A percentile compares a stretch with the other conserved stretches of the same genome.
These are phyloP conservation scores for Tridacna gigas DNA, from an alignment of 2,888 invertebrate genomes.

Conservation along the genomic window DNA sequence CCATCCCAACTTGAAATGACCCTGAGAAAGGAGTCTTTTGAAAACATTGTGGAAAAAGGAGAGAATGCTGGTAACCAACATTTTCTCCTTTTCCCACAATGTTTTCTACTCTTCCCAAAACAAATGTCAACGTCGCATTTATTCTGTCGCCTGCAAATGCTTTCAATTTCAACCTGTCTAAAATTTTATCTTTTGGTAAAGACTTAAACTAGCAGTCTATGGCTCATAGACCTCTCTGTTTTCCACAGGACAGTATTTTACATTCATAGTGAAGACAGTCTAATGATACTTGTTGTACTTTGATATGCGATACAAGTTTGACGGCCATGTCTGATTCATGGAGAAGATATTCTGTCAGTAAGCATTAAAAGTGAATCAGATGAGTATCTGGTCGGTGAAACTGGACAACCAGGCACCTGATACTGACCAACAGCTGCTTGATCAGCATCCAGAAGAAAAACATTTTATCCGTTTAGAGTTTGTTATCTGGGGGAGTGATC, in stretches of 20 bases:
- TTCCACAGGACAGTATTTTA: too few relatives aligned
- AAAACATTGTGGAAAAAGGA: background rate
- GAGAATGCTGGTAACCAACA: background rate
- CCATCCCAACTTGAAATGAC: background rate
- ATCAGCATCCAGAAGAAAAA: background rate
- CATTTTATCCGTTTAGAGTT: conserved; percentile 2
- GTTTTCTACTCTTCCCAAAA: background rate
- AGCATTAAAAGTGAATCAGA: conserved; percentile 15
- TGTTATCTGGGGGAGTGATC: conserved; percentile 14
- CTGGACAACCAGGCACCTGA: conserved; percentile 19
- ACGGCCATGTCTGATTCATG: conserved; percentile 15
- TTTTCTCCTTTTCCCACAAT: background rate
- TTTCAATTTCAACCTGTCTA: too few relatives aligned
- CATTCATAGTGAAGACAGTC: too few relatives aligned
- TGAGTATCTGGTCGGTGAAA: conserved; percentile 14
- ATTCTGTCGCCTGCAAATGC: too few relatives aligned
- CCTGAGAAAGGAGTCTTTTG: background rate
- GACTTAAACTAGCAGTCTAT: too few relatives aligned
- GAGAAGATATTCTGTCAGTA: conserved; percentile 2
- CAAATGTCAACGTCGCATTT: too few relatives aligned
- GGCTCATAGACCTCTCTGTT: too few relatives aligned
- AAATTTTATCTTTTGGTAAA: too few relatives aligned
- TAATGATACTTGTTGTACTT: conserved; percentile 19
- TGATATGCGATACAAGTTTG: conserved; percentile 21
- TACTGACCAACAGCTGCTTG: conserved; percentile 25